Evolutionary conservation across 2,113 vertebrate genomes (phyloP).

Genomic region (Rhinoptilus africanus): DNA sequence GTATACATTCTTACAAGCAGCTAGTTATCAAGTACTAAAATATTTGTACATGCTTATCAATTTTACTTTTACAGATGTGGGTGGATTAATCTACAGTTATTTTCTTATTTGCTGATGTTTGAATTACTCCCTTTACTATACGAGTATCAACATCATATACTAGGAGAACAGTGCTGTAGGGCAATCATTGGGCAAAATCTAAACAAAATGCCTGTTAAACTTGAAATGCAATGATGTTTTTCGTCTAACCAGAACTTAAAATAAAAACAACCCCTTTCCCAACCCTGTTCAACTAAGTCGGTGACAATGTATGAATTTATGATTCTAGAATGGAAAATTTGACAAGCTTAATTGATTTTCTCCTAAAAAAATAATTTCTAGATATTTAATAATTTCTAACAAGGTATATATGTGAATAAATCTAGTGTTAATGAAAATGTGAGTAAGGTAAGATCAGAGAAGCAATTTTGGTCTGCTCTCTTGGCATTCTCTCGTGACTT

Average conservation of each 20-base stretch:
- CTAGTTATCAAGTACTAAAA: neutral
- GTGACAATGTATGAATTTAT: neutral
- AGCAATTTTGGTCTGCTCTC: neutral
- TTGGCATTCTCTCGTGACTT: neutral
- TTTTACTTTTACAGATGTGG: neutral
- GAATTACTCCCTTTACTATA: neutral
- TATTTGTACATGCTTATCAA: neutral
- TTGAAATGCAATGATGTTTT: neutral
- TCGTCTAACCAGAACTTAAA: neutral
- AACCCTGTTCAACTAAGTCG: neutral
- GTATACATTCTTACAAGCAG: neutral
- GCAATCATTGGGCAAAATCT: neutral
- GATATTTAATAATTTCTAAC: neutral
- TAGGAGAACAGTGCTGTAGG: neutral
- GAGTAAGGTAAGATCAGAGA: neutral
- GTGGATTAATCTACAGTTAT: neutral
- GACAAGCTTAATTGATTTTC: neutral
- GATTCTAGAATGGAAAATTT: neutral
- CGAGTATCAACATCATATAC: neutral
- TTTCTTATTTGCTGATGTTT: neutral
- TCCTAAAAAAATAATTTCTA: neutral
- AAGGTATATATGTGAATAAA: neutral
- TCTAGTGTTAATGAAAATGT: neutral
- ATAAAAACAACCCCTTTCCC: neutral
- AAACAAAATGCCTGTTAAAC: neutral